Base-by-base conservation (phyloP, 2,113 vertebrate genomes). In the Nerophis lumbriciformis region DNA sequence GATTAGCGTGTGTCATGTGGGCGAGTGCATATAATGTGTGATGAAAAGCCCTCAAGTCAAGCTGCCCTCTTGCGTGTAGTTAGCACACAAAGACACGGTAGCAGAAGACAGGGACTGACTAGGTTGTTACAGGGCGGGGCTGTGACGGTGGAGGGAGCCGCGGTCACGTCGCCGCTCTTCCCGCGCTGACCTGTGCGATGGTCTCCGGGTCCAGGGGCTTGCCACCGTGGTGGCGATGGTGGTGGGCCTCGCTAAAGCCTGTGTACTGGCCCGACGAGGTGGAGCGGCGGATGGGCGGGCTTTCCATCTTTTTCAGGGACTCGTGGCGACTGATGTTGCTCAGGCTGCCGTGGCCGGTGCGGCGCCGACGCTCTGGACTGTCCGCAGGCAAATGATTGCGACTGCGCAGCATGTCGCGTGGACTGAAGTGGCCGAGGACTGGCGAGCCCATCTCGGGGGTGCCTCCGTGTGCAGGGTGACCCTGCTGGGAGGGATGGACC, bases 221-320 rank as follows among this genome's bases (percentile, higher is more conserved):
- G 66, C 82, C 79, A 0, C 77, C 54, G 7, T 83, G 81, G 67
- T 79, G 68, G 68, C 65, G 76, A 13, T 55, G 71, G 16, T 72
- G 77, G 59, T 80, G 83, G 47, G 47, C 16, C 0, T 98, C 94
- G 19, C 86, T 90, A 85, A 98, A 96, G 79, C 91, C 88, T 0
- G 92, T 89, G 82, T 99, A 98, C 61, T 98, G 97, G 61, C 96
- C 94, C 5, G 97, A 98, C 0, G 96, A 98, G 0, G 96, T 97
- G 48, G 97, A 99, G 74, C 96, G 94, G 73, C 95, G 90, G 39
- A 98, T 96, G 0, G 97, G 95, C 19, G 97, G 96, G 78, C 95
- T 98, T 72, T 98, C 96, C 0, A 92, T 91, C 89, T 96, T 99
- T 88, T 94, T 96, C 39, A 98, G 88, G 1, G 94, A 97, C 63